Conservation (phyloP, 2,888 invertebrate species). For the Melolontha melolontha region DNA sequence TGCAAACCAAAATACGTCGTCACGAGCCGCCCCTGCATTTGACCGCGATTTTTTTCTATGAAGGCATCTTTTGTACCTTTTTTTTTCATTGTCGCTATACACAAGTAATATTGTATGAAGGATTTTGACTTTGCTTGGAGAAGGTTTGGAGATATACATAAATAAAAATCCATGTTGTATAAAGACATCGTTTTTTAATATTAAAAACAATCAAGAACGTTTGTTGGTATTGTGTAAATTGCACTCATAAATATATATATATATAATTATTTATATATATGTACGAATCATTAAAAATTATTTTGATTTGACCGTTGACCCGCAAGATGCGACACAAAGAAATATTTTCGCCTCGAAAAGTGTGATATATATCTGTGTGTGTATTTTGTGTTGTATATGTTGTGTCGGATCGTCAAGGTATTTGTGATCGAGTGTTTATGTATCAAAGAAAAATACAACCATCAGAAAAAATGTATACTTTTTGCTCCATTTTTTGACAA, state of each 20-base stretch:
- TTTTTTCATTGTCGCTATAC: too few relatives aligned
- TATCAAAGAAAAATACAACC: conserved; percentile 28
- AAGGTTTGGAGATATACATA: not conserved
- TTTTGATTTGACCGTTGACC: conserved; percentile 27
- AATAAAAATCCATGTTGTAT: conserved; percentile 26
- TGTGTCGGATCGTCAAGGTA: not conserved
- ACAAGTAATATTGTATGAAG: not conserved
- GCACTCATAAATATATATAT: conserved; percentile 25
- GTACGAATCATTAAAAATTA: conserved; percentile 25
- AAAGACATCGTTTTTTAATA: conserved; percentile 37
- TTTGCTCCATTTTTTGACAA: conserved; percentile 56
- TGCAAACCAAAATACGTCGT: too few relatives aligned
- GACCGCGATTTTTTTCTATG: too few relatives aligned
- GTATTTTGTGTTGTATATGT: too few relatives aligned
- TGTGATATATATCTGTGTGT: not conserved
- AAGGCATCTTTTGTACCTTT: too few relatives aligned
- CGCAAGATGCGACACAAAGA: not conserved
- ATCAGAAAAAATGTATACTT: conserved; percentile 68
- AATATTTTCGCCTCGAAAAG: not conserved
- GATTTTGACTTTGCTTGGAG: not conserved
- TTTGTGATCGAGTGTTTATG: conserved; percentile 6
- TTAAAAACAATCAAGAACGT: conserved; percentile 38
- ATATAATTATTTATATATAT: too few relatives aligned
- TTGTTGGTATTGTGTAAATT: conserved; percentile 35
- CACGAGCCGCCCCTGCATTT: too few relatives aligned